A percentile compares a stretch with the other conserved stretches of the same genome.
phyloP scores from a whole-genome alignment of 2,797 vertebrate species.

The Tympanoctomys barrerae region DNA sequence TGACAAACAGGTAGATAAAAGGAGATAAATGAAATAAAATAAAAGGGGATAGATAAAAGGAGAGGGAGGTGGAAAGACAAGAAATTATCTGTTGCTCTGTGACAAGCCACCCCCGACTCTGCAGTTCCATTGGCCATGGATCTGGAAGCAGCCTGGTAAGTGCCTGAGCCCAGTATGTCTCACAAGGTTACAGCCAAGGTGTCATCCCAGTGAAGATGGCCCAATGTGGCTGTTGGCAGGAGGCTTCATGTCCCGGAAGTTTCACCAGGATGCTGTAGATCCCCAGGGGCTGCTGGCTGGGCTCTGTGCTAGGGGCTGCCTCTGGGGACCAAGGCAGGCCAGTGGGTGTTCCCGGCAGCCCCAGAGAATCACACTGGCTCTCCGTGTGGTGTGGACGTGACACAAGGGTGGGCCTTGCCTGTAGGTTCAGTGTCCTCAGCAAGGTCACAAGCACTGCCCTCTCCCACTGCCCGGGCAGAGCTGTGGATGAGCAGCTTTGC shows the following conservation, averaged over 20 bases:
- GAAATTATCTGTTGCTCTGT: neutral
- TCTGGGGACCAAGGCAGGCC: neutral
- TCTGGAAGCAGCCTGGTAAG: neutral
- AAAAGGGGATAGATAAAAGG: neutral
- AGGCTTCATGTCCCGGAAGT: neutral
- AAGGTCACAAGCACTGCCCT: fast-evolving
- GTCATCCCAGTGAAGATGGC: neutral
- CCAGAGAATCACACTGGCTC: neutral
- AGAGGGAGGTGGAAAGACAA: neutral
- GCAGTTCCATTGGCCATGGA: neutral
- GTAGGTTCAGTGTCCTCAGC: neutral
- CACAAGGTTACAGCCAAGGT: neutral
- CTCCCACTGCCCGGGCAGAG: fast-evolving
- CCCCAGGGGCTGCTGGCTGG: neutral
- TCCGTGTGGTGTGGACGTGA: fast-evolving
- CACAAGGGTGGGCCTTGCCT: neutral
- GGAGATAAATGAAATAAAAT: too few species aligned
- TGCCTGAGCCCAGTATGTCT: neutral
- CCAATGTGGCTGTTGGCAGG: neutral
- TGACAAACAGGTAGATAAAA: neutral
- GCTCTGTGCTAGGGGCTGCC: neutral
- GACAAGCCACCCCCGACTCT: neutral
- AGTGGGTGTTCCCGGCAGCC: fast-evolving
- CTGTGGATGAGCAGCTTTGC: too few species aligned
- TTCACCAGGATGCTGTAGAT: neutral